phyloP scores from a whole-genome alignment of 2,797 vertebrate genomes.

The Arremon brunneinucha region DNA sequence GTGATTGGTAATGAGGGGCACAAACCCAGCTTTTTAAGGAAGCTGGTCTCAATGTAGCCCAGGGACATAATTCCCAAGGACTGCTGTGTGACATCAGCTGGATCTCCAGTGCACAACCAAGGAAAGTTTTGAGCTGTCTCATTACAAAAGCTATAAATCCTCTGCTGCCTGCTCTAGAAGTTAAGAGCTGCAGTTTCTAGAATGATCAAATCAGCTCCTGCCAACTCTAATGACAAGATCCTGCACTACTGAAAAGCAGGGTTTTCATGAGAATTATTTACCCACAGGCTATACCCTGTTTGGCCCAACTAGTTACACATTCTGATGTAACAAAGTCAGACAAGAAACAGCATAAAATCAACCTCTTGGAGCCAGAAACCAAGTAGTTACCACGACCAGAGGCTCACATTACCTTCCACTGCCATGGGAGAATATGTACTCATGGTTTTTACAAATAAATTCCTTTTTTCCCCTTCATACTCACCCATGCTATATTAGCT shows the following conservation, averaged over 20 bases:
- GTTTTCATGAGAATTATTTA: not conserved
- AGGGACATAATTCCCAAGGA: not conserved
- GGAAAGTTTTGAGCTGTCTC: not conserved
- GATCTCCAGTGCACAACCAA: not conserved
- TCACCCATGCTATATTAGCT: not conserved
- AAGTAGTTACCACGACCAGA: not conserved
- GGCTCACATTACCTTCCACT: not conserved
- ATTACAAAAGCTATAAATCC: not conserved
- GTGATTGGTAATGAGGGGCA: slow-evolving; percentile 21
- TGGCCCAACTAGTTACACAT: not conserved
- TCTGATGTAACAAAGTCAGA: not conserved
- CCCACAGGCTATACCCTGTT: not conserved
- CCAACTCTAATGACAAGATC: not conserved
- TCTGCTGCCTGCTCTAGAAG: not conserved
- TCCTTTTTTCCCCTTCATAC: not conserved
- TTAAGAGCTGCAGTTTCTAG: not conserved
- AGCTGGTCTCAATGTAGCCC: not conserved
- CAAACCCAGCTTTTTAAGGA: not conserved
- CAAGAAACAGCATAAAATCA: not conserved
- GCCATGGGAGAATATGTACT: not conserved
- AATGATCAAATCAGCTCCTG: not conserved
- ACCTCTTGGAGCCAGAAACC: not conserved
- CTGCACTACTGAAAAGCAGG: not conserved
- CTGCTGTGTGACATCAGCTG: not conserved
- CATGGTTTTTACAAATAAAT: not conserved